A percentile compares a stretch with the other conserved stretches of the same genome.
phyloP scores from a whole-genome alignment of 2,888 invertebrate species.

The Physocephala rufipes region DNA sequence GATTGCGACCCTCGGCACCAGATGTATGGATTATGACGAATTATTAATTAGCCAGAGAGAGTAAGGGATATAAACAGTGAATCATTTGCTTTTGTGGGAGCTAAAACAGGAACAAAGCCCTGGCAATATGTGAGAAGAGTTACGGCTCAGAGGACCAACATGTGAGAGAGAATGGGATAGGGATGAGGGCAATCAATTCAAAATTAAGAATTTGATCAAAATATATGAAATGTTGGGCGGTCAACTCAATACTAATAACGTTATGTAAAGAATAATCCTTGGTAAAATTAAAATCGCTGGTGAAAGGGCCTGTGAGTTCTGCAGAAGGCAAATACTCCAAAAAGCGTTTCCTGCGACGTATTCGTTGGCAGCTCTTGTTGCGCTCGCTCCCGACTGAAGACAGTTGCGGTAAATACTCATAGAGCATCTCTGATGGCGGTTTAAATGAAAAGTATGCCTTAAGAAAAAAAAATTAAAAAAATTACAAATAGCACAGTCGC shows the following conservation, averaged over 20 bases:
- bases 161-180: not conserved
- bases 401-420: not conserved
- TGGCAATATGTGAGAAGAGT: not conserved
- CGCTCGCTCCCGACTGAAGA: no score
- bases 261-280: no score
- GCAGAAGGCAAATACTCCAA: no score
- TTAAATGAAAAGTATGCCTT: slow-evolving; percentile 1
- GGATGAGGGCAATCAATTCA: not conserved
- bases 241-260: no score
- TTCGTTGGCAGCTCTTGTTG: no score
- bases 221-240: no score
- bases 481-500: not conserved
- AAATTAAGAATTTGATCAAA: no score
- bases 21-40: slow-evolving; percentile 63
- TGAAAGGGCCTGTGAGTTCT: no score
- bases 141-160: not conserved
- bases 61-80: slow-evolving; percentile 24
- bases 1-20: slow-evolving; percentile 6
- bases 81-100: not conserved
- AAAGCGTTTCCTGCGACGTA: no score
- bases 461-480: not conserved
- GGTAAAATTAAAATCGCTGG: no score
- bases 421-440: not conserved
- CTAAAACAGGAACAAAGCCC: not conserved
- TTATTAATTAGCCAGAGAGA: slow-evolving; percentile 54